A percentile compares a stretch with the other conserved stretches of the same genome.
Conservation (phyloP, 2,797 vertebrate genomes). For the Masticophis lateralis region DNA sequence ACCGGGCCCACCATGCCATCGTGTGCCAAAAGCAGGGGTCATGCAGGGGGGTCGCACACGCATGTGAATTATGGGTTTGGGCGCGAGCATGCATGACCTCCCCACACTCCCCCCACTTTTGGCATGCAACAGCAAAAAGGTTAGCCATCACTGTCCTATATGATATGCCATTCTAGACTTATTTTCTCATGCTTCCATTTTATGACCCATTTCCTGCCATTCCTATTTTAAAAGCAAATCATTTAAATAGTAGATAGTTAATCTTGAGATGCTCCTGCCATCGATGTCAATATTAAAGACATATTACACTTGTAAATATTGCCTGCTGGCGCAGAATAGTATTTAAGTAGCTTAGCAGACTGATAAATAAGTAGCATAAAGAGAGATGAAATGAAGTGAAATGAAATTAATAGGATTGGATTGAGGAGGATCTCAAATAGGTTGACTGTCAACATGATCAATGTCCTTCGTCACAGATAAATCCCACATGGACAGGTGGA, state of each 20-base stretch:
- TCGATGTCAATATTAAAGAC: slow-evolving; percentile 22
- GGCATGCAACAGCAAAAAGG: too few species aligned
- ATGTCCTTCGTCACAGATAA: neutral
- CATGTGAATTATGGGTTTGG: too few species aligned
- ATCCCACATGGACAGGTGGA: neutral
- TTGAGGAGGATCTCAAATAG: neutral
- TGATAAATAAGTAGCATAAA: neutral
- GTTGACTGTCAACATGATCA: neutral
- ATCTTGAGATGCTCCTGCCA: slow-evolving; percentile 11
- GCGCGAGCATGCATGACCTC: too few species aligned
- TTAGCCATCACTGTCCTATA: neutral
- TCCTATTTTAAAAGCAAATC: slow-evolving; percentile 25
- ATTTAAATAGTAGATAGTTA: neutral
- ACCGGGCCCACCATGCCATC: too few species aligned
- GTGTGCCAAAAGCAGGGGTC: too few species aligned
- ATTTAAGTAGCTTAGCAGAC: neutral
- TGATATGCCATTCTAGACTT: neutral
- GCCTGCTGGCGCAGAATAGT: neutral
- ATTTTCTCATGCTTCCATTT: neutral
- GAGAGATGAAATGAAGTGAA: neutral
- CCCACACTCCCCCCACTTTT: too few species aligned
- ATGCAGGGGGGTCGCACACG: too few species aligned
- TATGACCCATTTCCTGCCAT: slow-evolving; percentile 18
- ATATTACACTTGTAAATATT: neutral
- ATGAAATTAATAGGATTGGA: neutral